A percentile compares a stretch with the other conserved stretches of the same genome.
Evolutionary conservation across 2,113 vertebrate species (phyloP).

Genomic region (Epinephelus moara): DNA sequence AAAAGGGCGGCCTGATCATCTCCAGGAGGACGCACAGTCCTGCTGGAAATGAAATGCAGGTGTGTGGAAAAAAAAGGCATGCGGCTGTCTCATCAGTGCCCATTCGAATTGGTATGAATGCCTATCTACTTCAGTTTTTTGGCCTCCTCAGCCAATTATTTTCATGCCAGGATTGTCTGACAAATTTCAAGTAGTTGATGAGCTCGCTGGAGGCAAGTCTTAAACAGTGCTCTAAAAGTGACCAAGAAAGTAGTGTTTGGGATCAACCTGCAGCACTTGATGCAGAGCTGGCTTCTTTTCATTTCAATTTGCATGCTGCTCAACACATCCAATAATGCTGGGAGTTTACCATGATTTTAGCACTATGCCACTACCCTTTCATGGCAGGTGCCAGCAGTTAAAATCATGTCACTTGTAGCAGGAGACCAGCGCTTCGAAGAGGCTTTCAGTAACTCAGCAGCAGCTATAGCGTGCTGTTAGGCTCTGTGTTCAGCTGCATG

Average conservation of each 20-base stretch:
- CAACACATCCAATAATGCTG: conserved; percentile 5
- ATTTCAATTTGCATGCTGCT: neutral
- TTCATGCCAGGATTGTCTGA: conserved; percentile 21
- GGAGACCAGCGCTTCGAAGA: conserved; percentile 26
- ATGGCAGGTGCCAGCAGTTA: conserved; percentile 5
- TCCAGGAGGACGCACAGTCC: conserved; percentile 11
- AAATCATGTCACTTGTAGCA: conserved; percentile 28
- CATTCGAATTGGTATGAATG: neutral
- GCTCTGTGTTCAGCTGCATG: conserved; percentile 25
- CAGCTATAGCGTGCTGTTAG: conserved; percentile 13
- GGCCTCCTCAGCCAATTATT: conserved; percentile 14
- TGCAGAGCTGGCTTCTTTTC: neutral
- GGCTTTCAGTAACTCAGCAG: conserved; percentile 33
- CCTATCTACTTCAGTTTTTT: conserved; percentile 2
- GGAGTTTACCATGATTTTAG: conserved; percentile 28
- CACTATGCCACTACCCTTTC: neutral
- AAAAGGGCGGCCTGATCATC: conserved; percentile 25
- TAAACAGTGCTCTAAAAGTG: conserved; percentile 3
- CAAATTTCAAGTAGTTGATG: conserved; percentile 28
- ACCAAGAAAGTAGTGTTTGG: conserved; percentile 2
- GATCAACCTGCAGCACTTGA: conserved; percentile 16
- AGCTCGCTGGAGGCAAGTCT: neutral
- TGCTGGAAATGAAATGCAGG: conserved; percentile 32
- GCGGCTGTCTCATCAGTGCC: conserved; percentile 1
- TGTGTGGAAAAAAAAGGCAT: conserved; percentile 27